phyloP scores from a whole-genome alignment of 2,797 vertebrate species.

The Rhinogobio ventralis region DNA sequence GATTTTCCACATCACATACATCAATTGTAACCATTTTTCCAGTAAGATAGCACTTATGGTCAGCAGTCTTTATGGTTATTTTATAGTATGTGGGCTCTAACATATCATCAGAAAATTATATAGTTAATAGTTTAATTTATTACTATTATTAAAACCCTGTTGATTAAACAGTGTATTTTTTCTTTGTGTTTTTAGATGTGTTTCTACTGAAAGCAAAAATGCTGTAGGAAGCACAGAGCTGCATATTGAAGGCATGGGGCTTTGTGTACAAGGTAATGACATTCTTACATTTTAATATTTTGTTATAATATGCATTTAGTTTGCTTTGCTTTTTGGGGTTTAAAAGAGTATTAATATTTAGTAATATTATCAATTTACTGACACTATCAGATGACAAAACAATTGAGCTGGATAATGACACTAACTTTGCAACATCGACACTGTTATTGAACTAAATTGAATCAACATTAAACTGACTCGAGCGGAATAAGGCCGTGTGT shows the following conservation, averaged over 20 bases:
- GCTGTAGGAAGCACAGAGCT: constrained; percentile 61
- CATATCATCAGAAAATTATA: neutral
- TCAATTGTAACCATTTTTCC: constrained; percentile 24
- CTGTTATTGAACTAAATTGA: neutral
- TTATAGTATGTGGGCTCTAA: neutral
- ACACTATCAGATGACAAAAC: neutral
- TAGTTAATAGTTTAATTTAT: neutral
- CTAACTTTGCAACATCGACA: neutral
- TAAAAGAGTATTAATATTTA: neutral
- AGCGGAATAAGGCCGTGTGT: too few relatives aligned
- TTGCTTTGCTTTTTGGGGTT: neutral
- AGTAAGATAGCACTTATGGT: constrained; percentile 20
- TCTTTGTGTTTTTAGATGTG: constrained; percentile 29
- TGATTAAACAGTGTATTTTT: constrained; percentile 2
- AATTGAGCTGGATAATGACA: neutral
- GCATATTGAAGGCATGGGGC: constrained; percentile 71
- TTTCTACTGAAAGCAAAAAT: neutral
- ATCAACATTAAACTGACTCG: neutral
- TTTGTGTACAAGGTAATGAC: constrained; percentile 70
- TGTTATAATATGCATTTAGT: constrained; percentile 5
- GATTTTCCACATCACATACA: constrained; percentile 36
- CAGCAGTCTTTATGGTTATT: constrained; percentile 2
- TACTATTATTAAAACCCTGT: neutral
- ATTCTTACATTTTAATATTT: constrained; percentile 10
- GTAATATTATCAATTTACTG: neutral